Base-by-base conservation (phyloP, 2,797 vertebrate species). In the Eleutherodactylus coqui region DNA sequence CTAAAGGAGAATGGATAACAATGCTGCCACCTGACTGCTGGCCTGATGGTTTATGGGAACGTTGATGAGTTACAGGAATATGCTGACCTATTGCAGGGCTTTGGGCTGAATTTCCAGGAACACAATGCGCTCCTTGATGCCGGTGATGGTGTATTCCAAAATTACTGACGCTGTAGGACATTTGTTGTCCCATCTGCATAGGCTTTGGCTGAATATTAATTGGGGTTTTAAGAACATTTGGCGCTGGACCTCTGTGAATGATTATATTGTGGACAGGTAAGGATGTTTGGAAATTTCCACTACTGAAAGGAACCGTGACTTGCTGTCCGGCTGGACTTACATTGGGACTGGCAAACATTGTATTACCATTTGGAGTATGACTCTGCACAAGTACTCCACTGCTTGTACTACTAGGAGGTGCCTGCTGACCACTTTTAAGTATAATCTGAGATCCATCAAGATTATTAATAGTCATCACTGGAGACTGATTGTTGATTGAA, bases 251-350 rank as follows among this genome's bases (percentile, higher is more conserved):
- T 91, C 97, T 96, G 86, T 99, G 98, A 90, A 99, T 98, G 88
- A 99, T 99, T 91, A 99, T 97, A 90, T 99, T 99, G 91, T 99
- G 98, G 88, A 99, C 95, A 73, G 97, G 97, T 91, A 99, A 95
- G 7, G 95, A 94, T 0, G 95, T 92, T 80, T 95, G 95, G 79
- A 96, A 95, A 90, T 95, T 94, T 90, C 94, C 94, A 93, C 97
- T 98, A 92, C 97, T 99, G 91, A 98, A 98, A 7, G 97, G 97
- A 91, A 99, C 94, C 0, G 97, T 96, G 27, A 97, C 94, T 13
- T 97, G 97, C 91, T 95, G 95, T 85, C 95, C 95, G 92, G 96
- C 95, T 4, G 96, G 93, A 17, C 96, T 96, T 87, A 96, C 94
- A 88, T 96, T 96, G 87, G 96, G 94, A 87, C 91, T 93, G 85